Base-by-base conservation (phyloP, 2,888 invertebrate genomes). In the Stenchaetothrips biformis region DNA sequence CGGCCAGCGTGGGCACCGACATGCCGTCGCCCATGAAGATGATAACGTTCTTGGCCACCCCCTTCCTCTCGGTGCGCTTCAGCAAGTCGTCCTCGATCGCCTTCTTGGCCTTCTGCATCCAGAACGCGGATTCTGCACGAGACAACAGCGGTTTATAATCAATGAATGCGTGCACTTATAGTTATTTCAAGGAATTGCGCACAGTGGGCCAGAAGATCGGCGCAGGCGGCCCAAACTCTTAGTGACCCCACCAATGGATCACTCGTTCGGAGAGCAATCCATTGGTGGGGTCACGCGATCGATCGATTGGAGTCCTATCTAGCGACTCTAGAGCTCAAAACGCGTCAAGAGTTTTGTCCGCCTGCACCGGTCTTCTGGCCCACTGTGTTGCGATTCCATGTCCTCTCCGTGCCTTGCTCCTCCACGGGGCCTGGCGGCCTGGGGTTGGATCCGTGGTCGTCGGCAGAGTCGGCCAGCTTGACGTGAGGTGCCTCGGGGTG, bases 21-120 rank as follows among this genome's bases (percentile, higher is more conserved):
- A 96, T 95, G 1, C 96, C 96, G 85, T 96, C 96, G 0, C 96
- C 96, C 25, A 96, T 88, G 85, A 95, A 95, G 81, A 95, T 85
- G 80, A 96, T 94, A 0, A 95, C 89, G 86, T 95, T 96, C 85
- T 92, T 92, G 0, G 93, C 93, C 21, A 49, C 53, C 25, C 81
- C 81, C 47, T 27, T 80, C 49, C 80, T 53, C 13, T 79, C 25
- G 11, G 4, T 11, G 7, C 18, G 62, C 48, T 77, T 77, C 27
- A 80, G 49, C 21, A 81, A 48, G 27, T 79, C 77, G 18, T 7
- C n/a, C 37, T 81, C 78, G 47, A 81, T 37, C 25, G 62, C 67
- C 48, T 48, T 77, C 48, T 80, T 79, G 18, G 81, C 81, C 25
- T 79, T 81, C 27, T 82, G 48, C 49, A 78, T 53, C 82, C 82